Conservation (phyloP, 2,797 vertebrate genomes). For the Cryptoprocta ferox region DNA sequence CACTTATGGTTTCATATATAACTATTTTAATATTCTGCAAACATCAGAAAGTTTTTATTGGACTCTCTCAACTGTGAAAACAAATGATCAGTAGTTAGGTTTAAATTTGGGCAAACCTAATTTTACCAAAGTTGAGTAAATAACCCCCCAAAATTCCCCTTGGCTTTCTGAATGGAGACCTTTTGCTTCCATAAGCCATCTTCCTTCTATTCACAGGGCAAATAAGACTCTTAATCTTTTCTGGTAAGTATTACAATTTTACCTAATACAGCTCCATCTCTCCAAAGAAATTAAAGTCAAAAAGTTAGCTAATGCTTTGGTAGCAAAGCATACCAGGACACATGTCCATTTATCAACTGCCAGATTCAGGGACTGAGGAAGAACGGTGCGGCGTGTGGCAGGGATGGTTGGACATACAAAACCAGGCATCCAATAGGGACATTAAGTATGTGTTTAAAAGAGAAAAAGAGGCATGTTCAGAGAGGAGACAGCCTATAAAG, state of each 20-base stretch:
- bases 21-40: constrained; percentile 1
- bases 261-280: not conserved
- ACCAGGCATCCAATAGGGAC: not conserved
- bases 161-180: constrained; percentile 16
- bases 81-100: not conserved
- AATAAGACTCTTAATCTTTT: constrained; percentile 19
- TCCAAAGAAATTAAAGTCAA: not conserved
- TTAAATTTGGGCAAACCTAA: constrained; percentile 48
- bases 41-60: constrained; percentile 3
- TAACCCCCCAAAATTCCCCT: not conserved
- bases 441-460: not conserved
- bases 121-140: constrained; percentile 36
- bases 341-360: not conserved
- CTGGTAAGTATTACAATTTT: constrained; percentile 18
- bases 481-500: constrained; percentile 7
- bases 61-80: constrained; percentile 25
- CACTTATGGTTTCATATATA: not conserved
- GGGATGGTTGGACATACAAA: not conserved
- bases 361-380: constrained; percentile 43
- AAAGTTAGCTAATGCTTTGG: constrained; percentile 34
- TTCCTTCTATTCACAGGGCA: not conserved
- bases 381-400: not conserved
- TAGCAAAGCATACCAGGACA: not conserved
- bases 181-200: not conserved
- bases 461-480: not conserved